Base-by-base conservation (phyloP, 2,888 invertebrate genomes). In the Nemotelus pantherinus region DNA sequence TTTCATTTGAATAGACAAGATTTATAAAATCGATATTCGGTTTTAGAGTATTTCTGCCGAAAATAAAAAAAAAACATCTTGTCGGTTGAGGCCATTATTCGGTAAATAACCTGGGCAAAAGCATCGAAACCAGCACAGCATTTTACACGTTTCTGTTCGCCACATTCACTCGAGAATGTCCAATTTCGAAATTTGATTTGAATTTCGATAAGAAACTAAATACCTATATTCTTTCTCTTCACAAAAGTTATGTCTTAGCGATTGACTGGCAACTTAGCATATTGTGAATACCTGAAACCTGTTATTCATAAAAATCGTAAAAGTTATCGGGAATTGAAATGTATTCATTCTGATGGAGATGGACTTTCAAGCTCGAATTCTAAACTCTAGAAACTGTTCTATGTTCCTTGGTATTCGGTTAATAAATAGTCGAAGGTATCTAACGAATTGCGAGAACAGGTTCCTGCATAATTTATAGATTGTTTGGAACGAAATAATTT, bases 221-320 rank as follows among this genome's bases (percentile, higher is more conserved):
- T 25, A 25, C 25, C 25, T 25, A 57, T 57, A 57, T 57, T 57
- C 57, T 57, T 10, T 57, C 57, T 25, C 57, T 57, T 57, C 57
- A 57, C 10, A 25, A 10, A 57, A 5, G 57, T 57, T 57, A 10
- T 57, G 10, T 57, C n/a, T 57, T 57, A 57, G 25, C 57, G 57
- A 57, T 57, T 25, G 57, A 57, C 57, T 25, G 57, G 57, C 25
- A 57, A n/a, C 10, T 50, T 57, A n/a, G 57, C 25, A 57, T 57
- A 10, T 5, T 9, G 10, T 57, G 10, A 57, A 10, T 57, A 57
- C n/a, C 10, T 9, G 57, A 57, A 57, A 57, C 57, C 57, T 57
- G 57, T 57, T 57, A 57, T 57, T 10, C 57, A 57, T 10, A 57
- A 25, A 57, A 57, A 57, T 57, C 25, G 10, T 10, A 25, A 57